These are phyloP conservation scores for Callithrix jacchus DNA, from an alignment of 2,113 vertebrate species.

Conservation along the genomic window DNA sequence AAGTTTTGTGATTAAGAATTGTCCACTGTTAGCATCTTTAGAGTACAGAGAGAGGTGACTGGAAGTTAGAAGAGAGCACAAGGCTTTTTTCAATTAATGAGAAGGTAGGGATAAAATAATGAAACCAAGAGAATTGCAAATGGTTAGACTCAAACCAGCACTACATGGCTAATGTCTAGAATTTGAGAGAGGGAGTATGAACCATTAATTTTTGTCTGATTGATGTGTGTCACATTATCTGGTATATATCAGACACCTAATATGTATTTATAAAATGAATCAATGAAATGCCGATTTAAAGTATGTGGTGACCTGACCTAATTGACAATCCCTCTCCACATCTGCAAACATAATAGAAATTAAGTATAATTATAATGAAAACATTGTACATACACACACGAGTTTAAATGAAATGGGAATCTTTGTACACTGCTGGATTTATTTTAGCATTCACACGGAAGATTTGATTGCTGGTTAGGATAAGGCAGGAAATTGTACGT, in stretches of 20 bases:
- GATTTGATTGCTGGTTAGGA: not conserved
- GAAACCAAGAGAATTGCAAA: not conserved
- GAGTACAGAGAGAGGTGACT: not conserved
- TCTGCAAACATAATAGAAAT: not conserved
- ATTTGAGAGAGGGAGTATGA: not conserved
- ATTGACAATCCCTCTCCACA: not conserved
- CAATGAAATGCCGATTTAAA: not conserved
- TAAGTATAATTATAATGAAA: not conserved
- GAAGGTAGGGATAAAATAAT: not conserved
- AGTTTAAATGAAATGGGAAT: not conserved
- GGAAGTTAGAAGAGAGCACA: not conserved
- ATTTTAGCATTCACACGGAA: not conserved
- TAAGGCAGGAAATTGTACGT: not conserved
- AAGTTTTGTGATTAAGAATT: conserved; percentile 6
- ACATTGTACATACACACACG: not conserved
- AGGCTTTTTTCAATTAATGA: not conserved
- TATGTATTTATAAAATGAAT: not conserved
- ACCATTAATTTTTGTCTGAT: conserved; percentile 19
- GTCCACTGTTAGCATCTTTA: not conserved
- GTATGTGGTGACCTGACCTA: not conserved
- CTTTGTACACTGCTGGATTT: not conserved
- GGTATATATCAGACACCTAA: not conserved
- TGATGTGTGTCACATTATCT: not conserved
- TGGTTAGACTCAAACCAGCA: not conserved
- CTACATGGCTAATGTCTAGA: not conserved